These are phyloP conservation scores for Agrypnia vestita DNA, from an alignment of 1,140 invertebrate genomes.

Conservation along the genomic window DNA sequence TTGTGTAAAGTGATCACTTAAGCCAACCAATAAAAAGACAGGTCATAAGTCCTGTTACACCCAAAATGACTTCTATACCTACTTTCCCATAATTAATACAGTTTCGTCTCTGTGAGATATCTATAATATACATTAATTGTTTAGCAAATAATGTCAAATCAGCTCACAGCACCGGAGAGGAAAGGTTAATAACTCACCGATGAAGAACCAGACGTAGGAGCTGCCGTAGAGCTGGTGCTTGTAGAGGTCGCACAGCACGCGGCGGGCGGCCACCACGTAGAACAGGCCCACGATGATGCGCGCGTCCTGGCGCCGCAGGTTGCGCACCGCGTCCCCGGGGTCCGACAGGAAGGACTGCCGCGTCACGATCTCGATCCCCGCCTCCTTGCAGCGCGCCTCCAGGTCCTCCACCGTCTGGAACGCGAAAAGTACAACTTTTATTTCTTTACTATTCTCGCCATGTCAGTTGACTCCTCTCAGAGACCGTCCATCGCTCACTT, in stretches of 20 bases:
- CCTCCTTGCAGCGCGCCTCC: slow-evolving; percentile 94
- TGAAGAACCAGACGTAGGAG: slow-evolving; percentile 99
- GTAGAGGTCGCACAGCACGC: slow-evolving; percentile 98
- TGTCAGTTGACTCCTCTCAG: too few relatives aligned
- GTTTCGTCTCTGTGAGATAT: too few relatives aligned
- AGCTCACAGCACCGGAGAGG: too few relatives aligned
- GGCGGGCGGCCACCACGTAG: slow-evolving; percentile 96
- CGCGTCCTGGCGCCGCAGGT: slow-evolving; percentile 94
- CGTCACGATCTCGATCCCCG: slow-evolving; percentile 94
- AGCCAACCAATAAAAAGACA: too few relatives aligned
- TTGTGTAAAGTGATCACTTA: too few relatives aligned
- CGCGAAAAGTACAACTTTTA: slow-evolving; percentile 43
- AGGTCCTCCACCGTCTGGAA: slow-evolving; percentile 96
- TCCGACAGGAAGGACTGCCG: slow-evolving; percentile 97
- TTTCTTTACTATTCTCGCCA: too few relatives aligned
- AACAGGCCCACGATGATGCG: slow-evolving; percentile 98
- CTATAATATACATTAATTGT: too few relatives aligned
- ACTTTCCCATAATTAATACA: too few relatives aligned
- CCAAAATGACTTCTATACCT: too few relatives aligned
- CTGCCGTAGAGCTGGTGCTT: slow-evolving; percentile 96
- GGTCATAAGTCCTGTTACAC: too few relatives aligned
- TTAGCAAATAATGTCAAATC: too few relatives aligned
- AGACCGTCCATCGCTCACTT: too few relatives aligned
- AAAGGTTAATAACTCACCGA: slow-evolving; percentile 79
- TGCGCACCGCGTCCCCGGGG: slow-evolving; percentile 95